Conservation (phyloP, 2,888 invertebrate species). For the Cephus pygmeus region DNA sequence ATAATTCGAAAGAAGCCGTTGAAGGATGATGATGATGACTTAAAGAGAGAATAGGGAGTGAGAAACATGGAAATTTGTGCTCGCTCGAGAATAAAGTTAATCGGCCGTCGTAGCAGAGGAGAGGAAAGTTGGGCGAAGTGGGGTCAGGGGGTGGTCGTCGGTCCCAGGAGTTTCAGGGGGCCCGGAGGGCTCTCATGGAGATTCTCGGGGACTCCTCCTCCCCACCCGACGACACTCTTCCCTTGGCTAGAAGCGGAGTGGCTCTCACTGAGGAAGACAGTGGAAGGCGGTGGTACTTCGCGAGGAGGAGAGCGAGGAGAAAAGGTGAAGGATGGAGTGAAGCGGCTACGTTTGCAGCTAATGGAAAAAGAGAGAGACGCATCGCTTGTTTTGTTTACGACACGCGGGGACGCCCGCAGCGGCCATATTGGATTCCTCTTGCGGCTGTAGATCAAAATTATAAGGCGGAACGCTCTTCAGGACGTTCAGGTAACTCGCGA, state of each 20-base stretch:
- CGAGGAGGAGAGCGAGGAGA: constrained; percentile 27
- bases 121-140: constrained; percentile 30
- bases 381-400: constrained; percentile 51
- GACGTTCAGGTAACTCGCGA: constrained; percentile 15
- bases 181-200: constrained; percentile 54
- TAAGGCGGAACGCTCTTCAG: constrained; percentile 44
- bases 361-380: constrained; percentile 24
- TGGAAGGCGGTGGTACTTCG: constrained; percentile 28
- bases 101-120: constrained; percentile 35
- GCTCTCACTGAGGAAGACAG: neutral
- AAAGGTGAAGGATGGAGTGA: neutral
- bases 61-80: neutral
- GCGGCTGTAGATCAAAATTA: constrained; percentile 57
- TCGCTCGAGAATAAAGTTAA: neutral
- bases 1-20: no score
- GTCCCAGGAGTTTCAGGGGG: constrained; percentile 34
- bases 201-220: constrained; percentile 25
- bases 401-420: constrained; percentile 34
- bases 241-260: neutral
- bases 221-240: neutral
- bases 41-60: no score
- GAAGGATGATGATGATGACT: no score
- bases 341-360: constrained; percentile 7
- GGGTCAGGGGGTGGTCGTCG: constrained; percentile 57
- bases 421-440: constrained; percentile 58